Conservation (phyloP, 2,113 vertebrate genomes). For the Saguinus imperator region DNA sequence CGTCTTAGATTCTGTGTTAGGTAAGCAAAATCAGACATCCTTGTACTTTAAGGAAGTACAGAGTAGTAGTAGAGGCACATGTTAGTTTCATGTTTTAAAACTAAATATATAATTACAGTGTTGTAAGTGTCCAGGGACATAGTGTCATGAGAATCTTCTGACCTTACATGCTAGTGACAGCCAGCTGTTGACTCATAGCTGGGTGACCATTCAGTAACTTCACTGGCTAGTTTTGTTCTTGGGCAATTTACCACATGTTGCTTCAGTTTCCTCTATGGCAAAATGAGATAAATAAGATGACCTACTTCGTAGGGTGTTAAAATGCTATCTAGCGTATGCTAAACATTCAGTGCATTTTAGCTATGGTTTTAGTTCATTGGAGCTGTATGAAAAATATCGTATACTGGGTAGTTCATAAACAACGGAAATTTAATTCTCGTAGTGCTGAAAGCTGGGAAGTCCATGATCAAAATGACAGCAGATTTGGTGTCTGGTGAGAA, state of each 20-base stretch:
- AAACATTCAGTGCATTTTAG: not conserved
- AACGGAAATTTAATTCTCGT: not conserved
- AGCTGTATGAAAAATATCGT: not conserved
- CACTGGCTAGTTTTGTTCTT: not conserved
- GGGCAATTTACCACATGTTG: not conserved
- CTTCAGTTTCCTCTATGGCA: not conserved
- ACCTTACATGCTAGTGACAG: not conserved
- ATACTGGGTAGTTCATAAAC: not conserved
- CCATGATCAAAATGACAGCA: not conserved
- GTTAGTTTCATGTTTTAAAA: not conserved
- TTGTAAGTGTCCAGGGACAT: not conserved
- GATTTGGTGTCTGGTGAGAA: not conserved
- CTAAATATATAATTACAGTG: not conserved
- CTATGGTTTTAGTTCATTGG: not conserved
- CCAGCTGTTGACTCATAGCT: too few relatives aligned
- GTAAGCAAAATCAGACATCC: not conserved
- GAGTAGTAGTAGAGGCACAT: not conserved
- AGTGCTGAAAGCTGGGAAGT: not conserved
- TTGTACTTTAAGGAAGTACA: not conserved
- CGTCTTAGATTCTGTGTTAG: not conserved
- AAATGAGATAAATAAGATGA: not conserved
- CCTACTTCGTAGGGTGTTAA: not conserved
- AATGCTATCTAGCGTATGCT: not conserved
- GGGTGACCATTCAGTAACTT: not conserved
- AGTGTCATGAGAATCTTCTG: not conserved